Conservation (phyloP, 2,113 vertebrate species). For the Eublepharis macularius region DNA sequence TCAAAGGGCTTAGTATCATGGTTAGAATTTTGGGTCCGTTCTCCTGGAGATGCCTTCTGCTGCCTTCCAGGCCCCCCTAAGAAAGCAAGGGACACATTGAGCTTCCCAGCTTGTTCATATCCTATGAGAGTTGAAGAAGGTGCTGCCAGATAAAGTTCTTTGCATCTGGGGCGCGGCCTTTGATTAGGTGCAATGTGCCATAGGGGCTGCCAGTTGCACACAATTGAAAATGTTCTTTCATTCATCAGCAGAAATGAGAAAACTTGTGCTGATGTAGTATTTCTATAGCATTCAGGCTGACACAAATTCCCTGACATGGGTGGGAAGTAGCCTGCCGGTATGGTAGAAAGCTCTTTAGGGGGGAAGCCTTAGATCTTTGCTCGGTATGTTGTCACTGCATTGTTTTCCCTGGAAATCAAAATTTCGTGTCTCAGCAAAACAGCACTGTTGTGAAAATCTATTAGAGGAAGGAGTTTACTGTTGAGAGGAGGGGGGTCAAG, state of each 20-base stretch:
- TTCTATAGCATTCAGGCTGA: constrained; percentile 51
- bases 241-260: constrained; percentile 69
- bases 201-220: constrained; percentile 49
- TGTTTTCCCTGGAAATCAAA: constrained; percentile 56
- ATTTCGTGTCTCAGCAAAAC: constrained; percentile 3
- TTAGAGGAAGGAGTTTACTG: neutral
- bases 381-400: constrained; percentile 4
- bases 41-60: neutral
- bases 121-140: neutral
- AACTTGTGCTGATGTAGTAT: constrained; percentile 64
- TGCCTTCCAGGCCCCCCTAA: neutral
- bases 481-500: neutral
- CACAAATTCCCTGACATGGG: constrained; percentile 58
- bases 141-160: constrained; percentile 51
- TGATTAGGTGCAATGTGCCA: constrained; percentile 58
- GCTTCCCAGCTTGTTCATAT: constrained; percentile 37
- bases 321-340: constrained; percentile 43
- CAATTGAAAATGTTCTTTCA: constrained; percentile 69
- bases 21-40: neutral
- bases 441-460: neutral
- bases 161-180: constrained; percentile 49
- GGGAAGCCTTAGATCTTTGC: constrained; percentile 60
- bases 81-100: neutral
- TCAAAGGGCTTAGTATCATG: too few relatives aligned
- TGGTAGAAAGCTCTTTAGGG: neutral